phyloP scores from a whole-genome alignment of 2,888 invertebrate species.

The Mesochorus sp. region DNA sequence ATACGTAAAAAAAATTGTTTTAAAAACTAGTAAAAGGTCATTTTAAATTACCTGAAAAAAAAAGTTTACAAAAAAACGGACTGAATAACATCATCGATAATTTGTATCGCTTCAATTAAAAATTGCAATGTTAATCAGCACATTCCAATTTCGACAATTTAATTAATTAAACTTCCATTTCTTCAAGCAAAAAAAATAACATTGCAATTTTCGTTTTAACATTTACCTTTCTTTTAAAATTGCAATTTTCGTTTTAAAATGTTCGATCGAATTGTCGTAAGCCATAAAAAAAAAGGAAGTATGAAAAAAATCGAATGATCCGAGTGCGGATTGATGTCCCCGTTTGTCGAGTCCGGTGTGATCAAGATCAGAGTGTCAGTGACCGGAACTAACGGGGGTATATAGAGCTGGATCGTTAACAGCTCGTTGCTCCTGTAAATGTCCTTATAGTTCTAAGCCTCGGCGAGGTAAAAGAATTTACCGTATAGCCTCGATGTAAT shows the following conservation, averaged over 20 bases:
- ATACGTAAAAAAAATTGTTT: background rate
- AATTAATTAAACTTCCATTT: no score
- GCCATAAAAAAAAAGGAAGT: background rate
- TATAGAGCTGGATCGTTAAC: constrained; percentile 28
- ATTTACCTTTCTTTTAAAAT: no score
- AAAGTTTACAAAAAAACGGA: background rate
- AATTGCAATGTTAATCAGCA: no score
- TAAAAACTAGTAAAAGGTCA: background rate
- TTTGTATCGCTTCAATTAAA: background rate
- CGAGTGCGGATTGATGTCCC: background rate
- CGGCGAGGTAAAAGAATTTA: constrained; percentile 6
- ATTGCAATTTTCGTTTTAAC: no score
- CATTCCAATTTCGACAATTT: no score
- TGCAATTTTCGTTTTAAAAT: no score
- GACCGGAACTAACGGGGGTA: constrained; percentile 17
- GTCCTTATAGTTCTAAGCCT: background rate
- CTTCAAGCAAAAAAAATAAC: no score
- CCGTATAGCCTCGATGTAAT: background rate
- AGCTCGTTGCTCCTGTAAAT: constrained; percentile 22
- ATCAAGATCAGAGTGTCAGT: constrained; percentile 18
- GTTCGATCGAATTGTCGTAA: no score
- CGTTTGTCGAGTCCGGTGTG: background rate
- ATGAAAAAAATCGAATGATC: background rate
- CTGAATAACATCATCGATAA: background rate
- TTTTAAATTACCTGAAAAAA: background rate